Base-by-base conservation (phyloP, 2,113 vertebrate genomes). In the Upupa epops region DNA sequence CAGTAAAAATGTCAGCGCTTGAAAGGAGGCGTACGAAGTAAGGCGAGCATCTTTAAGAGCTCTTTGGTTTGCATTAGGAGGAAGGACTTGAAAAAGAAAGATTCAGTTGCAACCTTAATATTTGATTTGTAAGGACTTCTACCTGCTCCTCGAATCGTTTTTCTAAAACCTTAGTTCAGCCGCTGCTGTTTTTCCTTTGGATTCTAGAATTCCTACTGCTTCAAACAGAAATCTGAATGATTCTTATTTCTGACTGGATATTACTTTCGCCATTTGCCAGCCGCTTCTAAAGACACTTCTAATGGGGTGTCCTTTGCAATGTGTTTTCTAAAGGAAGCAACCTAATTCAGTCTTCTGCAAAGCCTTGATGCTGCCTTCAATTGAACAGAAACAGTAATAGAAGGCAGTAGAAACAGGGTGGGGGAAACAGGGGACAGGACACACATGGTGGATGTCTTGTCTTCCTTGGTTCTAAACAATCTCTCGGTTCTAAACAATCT, bases 181-280 rank as follows among this genome's bases (percentile, higher is more conserved):
- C 25, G 40, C 76, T 55, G 46, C 45, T 93, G 54, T 34, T 86
- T 69, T 72, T 82, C 48, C 42, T 87, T 69, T 73, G 19, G 36
- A 42, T 2, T 87, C 51, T 73, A 72, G 26, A 78, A 72, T 82
- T 92, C 70, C 69, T 84, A n/a, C 31, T 61, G 31, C 59, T 92
- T 95, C 83, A 82, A 66, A 90, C 16, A 89, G 63, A 89, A 93
- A 79, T 7, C 4, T 59, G 6, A 60, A 66, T 64, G 56, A 71
- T 71, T 86, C 65, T 86, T 58, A 46, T 10, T 74, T 93, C 42
- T 79, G 36, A 60, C 51, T 92, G 66, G 51, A 86, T 70, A 86
- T 83, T 92, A 32, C 46, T 88, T 94, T 91, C 90, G 46, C 52
- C 49, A n/a, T 86, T 93, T 85, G 31, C 32, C 65, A 16, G 48